These are phyloP conservation scores for Tretioscincus oriximinensis DNA, from an alignment of 2,113 vertebrate genomes.

Conservation along the genomic window DNA sequence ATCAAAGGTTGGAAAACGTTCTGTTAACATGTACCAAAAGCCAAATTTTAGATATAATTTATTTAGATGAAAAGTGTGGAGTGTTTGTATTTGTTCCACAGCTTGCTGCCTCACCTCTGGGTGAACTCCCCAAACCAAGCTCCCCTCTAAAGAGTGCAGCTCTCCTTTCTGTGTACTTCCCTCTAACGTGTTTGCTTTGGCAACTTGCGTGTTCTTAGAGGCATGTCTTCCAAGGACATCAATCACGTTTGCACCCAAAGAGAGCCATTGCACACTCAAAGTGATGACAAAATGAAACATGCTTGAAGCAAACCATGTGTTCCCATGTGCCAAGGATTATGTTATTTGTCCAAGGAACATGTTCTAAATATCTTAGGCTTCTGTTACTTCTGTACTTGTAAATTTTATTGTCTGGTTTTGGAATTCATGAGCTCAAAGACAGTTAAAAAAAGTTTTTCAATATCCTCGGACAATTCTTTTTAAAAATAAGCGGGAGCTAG, in stretches of 20 bases:
- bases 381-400: conserved; percentile 75
- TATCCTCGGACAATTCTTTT: conserved; percentile 39
- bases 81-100: conserved; percentile 92
- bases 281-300: conserved; percentile 94
- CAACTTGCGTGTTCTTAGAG: conserved; percentile 86
- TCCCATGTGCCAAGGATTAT: conserved; percentile 81
- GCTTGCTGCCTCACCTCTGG: conserved; percentile 90
- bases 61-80: conserved; percentile 86
- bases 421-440: conserved; percentile 75
- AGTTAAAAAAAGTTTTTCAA: conserved; percentile 45
- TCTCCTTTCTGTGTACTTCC: conserved; percentile 81
- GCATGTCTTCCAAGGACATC: conserved; percentile 90
- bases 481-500: conserved; percentile 21
- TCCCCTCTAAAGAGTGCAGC: conserved; percentile 80
- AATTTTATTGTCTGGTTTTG: conserved; percentile 70
- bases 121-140: conserved; percentile 87
- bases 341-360: conserved; percentile 75
- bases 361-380: conserved; percentile 77
- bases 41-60: conserved; percentile 82
- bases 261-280: conserved; percentile 81
- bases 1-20: conserved; percentile 62
- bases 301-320: conserved; percentile 94
- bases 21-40: conserved; percentile 65
- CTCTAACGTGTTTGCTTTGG: conserved; percentile 94
- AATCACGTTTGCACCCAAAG: conserved; percentile 90